Conservation (phyloP, 2,797 vertebrate species). For the Alcedo quadribrachys region DNA sequence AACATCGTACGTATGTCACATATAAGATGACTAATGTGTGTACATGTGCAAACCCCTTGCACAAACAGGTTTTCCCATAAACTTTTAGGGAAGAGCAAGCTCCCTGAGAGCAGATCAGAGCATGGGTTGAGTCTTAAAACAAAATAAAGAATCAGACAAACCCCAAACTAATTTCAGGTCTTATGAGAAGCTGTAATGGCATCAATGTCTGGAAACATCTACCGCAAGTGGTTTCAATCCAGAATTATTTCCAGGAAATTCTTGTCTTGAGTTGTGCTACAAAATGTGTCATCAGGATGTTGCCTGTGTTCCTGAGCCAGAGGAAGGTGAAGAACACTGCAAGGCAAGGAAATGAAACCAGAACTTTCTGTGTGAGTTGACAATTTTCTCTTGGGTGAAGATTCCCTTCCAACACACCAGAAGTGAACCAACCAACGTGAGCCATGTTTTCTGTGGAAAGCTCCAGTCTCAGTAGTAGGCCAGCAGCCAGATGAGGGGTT, state of each 20-base stretch:
- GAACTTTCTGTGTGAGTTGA: neutral
- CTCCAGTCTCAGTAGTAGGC: constrained; percentile 58
- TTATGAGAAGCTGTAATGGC: neutral
- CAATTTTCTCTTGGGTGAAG: neutral
- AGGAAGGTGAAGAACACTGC: neutral
- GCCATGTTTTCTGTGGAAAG: constrained; percentile 20
- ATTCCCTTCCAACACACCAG: constrained; percentile 29
- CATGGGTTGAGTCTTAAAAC: neutral
- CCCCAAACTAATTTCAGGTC: constrained; percentile 10
- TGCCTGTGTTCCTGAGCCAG: neutral
- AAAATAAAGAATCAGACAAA: neutral
- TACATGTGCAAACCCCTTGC: constrained; percentile 1
- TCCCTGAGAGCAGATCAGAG: constrained; percentile 14
- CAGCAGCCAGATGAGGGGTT: constrained; percentile 75
- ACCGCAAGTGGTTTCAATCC: constrained; percentile 40
- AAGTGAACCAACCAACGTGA: constrained; percentile 22
- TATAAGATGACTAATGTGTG: constrained; percentile 54
- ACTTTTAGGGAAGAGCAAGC: constrained; percentile 26
- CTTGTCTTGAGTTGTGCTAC: neutral
- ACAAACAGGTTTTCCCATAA: constrained; percentile 47
- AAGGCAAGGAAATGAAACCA: neutral
- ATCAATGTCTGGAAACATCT: constrained; percentile 29
- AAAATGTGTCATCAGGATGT: constrained; percentile 39
- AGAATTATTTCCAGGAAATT: constrained; percentile 19
- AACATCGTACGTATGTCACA: constrained; percentile 24